Base-by-base conservation (phyloP, 2,797 vertebrate genomes). In the Austrolebias charrua region DNA sequence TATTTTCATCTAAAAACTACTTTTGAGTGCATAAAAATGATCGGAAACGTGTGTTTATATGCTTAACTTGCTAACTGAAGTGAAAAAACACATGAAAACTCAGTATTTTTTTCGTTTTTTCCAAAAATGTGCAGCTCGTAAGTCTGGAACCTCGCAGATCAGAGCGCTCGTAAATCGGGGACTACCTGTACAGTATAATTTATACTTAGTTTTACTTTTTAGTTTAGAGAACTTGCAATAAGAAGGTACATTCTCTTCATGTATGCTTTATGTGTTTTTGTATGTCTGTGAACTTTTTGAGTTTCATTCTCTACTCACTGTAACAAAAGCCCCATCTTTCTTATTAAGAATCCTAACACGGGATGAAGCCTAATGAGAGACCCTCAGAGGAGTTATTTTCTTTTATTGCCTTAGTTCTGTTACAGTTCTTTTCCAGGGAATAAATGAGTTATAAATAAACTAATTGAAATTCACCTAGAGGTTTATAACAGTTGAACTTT, bases 331-430 rank as follows among this genome's bases (percentile, higher is more conserved):
- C 20, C 7, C 71, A 59, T 73, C 55, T 33, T 38, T 38, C 66
- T 87, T 78, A 82, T 83, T 83, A 88, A 44, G 66, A 75, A 75
- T 73, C 69, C 71, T 82, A 87, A 84, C 67, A 81, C 55, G 63
- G 20, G 59, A 81, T 72, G 75, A 74, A 60, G 71, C 48, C 71
- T 79, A 85, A 86, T 74, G 62, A 85, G 66, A 52, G 13, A 33
- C 56, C 61, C 82, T 82, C 56, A 0, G 58, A 81, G 82, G 74
- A 71, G 49, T 52, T 54, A 11, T 69, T 66, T 73, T 48, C 65
- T 53, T 64, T 51, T 35, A 44, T 47, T 40, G 61, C 61, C 69
- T 70, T 35, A 57, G 60, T 75, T 74, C 24, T 63, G 47, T 50
- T 60, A 35, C 53, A 59, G 56, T 70, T 40, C 11, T 40, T 60